These are phyloP conservation scores for Vanessa atalanta DNA, from an alignment of 1,140 invertebrate species.

Conservation along the genomic window DNA sequence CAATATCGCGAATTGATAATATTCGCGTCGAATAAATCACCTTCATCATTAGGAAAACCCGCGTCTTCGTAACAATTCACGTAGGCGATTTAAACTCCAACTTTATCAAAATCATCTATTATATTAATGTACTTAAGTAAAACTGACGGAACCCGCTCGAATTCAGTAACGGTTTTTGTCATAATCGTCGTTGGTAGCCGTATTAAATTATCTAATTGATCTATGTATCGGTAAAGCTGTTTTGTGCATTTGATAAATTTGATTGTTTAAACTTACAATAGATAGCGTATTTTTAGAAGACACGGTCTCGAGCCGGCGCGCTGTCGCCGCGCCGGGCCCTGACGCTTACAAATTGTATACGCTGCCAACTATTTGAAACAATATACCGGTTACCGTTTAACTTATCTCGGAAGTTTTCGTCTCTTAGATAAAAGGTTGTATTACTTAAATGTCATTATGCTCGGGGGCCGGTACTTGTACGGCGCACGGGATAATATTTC, in stretches of 20 bases:
- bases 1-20: neutral
- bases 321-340: conserved; percentile 49
- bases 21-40: neutral
- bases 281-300: conserved; percentile 68
- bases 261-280: conserved; percentile 64
- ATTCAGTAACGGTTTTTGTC: neutral
- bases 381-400: conserved; percentile 78
- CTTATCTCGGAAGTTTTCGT: conserved; percentile 76
- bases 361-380: conserved; percentile 75
- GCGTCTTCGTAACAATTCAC: neutral
- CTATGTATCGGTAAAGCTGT: conserved; percentile 13
- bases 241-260: conserved; percentile 62
- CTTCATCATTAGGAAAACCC: neutral
- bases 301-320: conserved; percentile 35
- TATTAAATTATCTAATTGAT: conserved; percentile 6
- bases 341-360: conserved; percentile 77
- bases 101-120: neutral
- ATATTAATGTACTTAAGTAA: neutral
- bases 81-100: neutral
- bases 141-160: neutral
- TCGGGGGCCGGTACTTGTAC: conserved; percentile 51
- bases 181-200: neutral
- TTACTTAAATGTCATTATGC: conserved; percentile 80
- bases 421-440: conserved; percentile 77
- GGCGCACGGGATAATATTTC: conserved; percentile 2